Evolutionary conservation across 2,113 vertebrate species (phyloP), one percentile per base, ranked within the genome.

Genomic region (Corvus hawaiiensis): DNA sequence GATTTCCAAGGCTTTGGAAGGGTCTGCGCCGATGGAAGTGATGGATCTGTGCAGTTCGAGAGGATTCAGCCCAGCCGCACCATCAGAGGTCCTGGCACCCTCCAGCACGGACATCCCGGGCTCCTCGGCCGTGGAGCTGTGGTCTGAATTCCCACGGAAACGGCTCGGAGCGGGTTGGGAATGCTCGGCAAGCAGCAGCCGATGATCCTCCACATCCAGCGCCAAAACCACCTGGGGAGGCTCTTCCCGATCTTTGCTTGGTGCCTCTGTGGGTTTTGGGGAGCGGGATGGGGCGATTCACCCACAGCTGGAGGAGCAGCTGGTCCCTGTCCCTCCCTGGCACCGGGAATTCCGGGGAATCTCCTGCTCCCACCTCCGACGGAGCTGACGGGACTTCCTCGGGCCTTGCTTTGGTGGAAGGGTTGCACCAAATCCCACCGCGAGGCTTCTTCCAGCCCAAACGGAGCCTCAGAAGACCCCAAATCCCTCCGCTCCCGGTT

Each of bases 51-150:
- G 55, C 13, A 3, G 33, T 10, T 7, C 11, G 41, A 4, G 54
- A n/a, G 22, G 37, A 43, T 37, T 32, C 15, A 33, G 33, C 56
- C 21, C 6, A 9, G 33, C 44, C 21, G 22, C 4, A 27, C 33
- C 11, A 56, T 9, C 37, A 2, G 32, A 16, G 39, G 30, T 91
- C 44, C 67, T 14, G 6, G 13, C 63, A 8, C 6, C 10, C 43
- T 20, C 76, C 62, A 11, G 46, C 24, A 1, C 0, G 21, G 74
- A 13, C 63, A 33, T 16, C 39, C 58, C 9, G 11, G 43, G 16
- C 12, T 48, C 44, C 33, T 49, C 3, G 0, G 52, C 11, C 33
- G 5, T 13, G 0, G 0, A 7, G 17, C 43, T 3, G 13, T 5
- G 35, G 11, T 69, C 14, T 27, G 32, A 10, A 56, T 44, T 83